These are phyloP conservation scores for Patiria miniata DNA, from an alignment of 35 echinoderm and acorn worm genomes.

Conservation along the genomic window DNA sequence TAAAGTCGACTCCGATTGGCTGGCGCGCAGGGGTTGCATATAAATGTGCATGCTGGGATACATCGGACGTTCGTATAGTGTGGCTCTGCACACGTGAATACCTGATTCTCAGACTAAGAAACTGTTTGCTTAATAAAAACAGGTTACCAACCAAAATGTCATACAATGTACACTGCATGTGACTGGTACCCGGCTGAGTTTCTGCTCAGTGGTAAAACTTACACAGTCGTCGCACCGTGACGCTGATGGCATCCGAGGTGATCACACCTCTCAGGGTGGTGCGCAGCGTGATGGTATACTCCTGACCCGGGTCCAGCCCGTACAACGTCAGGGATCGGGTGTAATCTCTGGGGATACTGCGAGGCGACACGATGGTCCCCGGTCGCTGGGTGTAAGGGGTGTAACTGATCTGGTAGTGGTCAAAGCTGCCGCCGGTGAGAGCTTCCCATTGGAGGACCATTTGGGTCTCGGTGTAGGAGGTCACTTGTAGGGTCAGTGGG, in stretches of 20 bases:
- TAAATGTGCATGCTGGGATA: too few relatives aligned
- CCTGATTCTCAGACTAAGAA: too few relatives aligned
- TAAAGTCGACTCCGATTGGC: too few relatives aligned
- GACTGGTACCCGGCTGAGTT: too few relatives aligned
- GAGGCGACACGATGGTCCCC: neutral
- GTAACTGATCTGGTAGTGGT: slow-evolving; percentile 55
- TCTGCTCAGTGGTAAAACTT: neutral
- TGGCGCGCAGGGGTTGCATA: too few relatives aligned
- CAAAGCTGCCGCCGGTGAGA: neutral
- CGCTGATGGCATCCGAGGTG: slow-evolving; percentile 9
- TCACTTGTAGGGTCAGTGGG: slow-evolving; percentile 11
- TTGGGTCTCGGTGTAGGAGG: neutral
- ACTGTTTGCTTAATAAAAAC: too few relatives aligned
- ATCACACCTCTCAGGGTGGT: neutral
- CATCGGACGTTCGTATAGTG: too few relatives aligned
- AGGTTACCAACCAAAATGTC: too few relatives aligned
- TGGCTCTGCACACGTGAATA: too few relatives aligned
- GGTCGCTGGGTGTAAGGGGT: slow-evolving; percentile 19
- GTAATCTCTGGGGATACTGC: neutral
- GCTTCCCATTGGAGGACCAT: neutral
- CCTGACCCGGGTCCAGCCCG: slow-evolving; percentile 14
- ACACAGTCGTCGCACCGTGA: neutral
- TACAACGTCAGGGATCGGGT: neutral
- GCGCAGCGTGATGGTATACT: slow-evolving; percentile 23
- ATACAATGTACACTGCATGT: too few relatives aligned